A percentile compares a stretch with the other conserved stretches of the same genome.
phyloP scores from a whole-genome alignment of 1,140 invertebrate species.

The Orius insidiosus region DNA sequence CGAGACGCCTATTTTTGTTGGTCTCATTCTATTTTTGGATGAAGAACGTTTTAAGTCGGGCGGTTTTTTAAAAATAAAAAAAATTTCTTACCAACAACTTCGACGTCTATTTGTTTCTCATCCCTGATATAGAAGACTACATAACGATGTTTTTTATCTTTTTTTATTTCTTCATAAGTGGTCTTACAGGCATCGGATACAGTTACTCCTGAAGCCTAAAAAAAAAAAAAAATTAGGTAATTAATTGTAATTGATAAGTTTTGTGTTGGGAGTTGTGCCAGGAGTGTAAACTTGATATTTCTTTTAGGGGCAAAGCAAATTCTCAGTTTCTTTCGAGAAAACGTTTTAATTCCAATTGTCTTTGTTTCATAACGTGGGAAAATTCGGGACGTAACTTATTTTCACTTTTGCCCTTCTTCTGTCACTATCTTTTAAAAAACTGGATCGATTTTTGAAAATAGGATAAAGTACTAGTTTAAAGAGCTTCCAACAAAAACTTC shows the following conservation, averaged over 20 bases:
- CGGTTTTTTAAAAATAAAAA: not conserved
- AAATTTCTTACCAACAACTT: constrained; percentile 48
- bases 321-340: too few relatives aligned
- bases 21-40: not conserved
- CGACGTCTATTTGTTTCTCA: constrained; percentile 85
- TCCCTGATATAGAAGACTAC: constrained; percentile 90
- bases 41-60: not conserved
- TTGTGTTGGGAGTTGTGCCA: not conserved
- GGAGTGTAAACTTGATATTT: constrained; percentile 3
- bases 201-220: constrained; percentile 86
- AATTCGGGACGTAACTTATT: too few relatives aligned
- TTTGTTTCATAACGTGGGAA: too few relatives aligned
- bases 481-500: too few relatives aligned
- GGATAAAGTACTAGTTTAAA: too few relatives aligned
- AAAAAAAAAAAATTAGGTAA: constrained; percentile 18
- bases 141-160: constrained; percentile 92
- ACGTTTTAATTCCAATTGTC: too few relatives aligned
- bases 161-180: constrained; percentile 91
- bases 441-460: too few relatives aligned
- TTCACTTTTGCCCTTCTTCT: too few relatives aligned
- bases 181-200: constrained; percentile 87
- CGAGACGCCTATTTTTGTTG: not conserved
- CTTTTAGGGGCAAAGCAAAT: too few relatives aligned
- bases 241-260: not conserved
- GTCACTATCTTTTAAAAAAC: too few relatives aligned